These are phyloP conservation scores for Sinocyclocheilus anophthalmus DNA, from an alignment of 2,113 vertebrate species.

Conservation along the genomic window DNA sequence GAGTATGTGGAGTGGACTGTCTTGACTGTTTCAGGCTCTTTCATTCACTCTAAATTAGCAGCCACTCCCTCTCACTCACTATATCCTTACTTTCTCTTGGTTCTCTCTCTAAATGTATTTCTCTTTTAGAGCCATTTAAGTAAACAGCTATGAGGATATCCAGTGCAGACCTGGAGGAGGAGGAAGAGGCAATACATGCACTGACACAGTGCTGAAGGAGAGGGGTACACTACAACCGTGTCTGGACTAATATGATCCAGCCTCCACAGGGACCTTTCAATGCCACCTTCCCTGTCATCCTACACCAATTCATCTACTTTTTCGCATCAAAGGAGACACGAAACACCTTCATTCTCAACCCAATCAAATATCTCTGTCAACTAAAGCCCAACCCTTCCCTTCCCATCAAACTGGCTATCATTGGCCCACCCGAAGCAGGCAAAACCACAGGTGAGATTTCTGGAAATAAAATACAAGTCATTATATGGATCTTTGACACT, in stretches of 20 bases:
- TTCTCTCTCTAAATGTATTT: too few species aligned
- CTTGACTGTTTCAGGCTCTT: background rate
- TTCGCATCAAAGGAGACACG: constrained; percentile 86
- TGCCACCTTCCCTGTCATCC: constrained; percentile 78
- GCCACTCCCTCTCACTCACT: background rate
- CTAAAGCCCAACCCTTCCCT: constrained; percentile 78
- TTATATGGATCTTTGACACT: background rate
- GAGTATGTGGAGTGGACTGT: constrained; percentile 76
- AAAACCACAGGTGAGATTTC: constrained; percentile 84
- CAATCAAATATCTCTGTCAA: constrained; percentile 89
- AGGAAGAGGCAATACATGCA: constrained; percentile 79
- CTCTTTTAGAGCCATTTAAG: constrained; percentile 79
- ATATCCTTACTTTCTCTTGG: background rate
- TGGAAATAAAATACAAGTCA: constrained; percentile 17
- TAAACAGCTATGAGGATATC: constrained; percentile 77
- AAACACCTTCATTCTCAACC: constrained; percentile 86
- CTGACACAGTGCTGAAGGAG: constrained; percentile 81
- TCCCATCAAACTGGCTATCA: constrained; percentile 84
- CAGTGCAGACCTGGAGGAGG: constrained; percentile 81
- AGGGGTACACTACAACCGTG: constrained; percentile 81
- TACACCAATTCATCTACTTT: constrained; percentile 90
- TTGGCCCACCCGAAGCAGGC: constrained; percentile 92
- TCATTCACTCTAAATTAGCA: background rate
- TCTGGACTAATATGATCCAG: constrained; percentile 76
- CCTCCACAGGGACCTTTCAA: constrained; percentile 73